Percentiles rank a stretch among this genome's conserved stretches.
phyloP scores from a whole-genome alignment of 2,113 vertebrate species.

The Perca flavescens region DNA sequence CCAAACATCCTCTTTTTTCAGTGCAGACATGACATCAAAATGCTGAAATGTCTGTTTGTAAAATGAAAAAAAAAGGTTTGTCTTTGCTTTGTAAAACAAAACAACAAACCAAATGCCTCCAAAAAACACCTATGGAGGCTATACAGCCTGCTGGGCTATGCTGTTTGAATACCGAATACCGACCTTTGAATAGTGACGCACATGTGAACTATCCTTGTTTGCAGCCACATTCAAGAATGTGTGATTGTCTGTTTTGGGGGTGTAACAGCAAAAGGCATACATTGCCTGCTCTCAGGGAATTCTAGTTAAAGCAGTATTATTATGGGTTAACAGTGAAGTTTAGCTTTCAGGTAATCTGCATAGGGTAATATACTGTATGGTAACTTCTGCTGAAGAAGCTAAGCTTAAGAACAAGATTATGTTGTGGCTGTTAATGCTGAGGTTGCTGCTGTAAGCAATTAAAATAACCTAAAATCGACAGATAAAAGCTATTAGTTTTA shows the following conservation, averaged over 20 bases:
- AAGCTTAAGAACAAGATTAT: conserved; percentile 59
- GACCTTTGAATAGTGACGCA: conserved; percentile 20
- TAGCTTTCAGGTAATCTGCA: conserved; percentile 50
- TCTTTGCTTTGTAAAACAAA: not conserved
- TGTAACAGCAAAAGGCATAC: conserved; percentile 53
- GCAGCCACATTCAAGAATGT: conserved; percentile 11
- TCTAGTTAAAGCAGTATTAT: conserved; percentile 53
- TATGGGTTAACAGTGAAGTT: conserved; percentile 51
- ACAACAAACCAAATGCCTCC: not conserved
- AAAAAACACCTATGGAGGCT: not conserved
- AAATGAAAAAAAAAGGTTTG: not conserved
- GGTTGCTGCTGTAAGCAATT: conserved; percentile 67
- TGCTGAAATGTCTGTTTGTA: not conserved
- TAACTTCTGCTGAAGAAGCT: conserved; percentile 58
- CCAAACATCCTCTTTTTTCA: not conserved
- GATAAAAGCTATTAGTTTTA: conserved; percentile 48
- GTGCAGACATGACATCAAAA: not conserved
- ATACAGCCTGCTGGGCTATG: not conserved
- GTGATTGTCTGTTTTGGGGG: conserved; percentile 45
- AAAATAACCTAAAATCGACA: conserved; percentile 50
- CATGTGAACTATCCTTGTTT: conserved; percentile 34
- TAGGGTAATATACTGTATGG: conserved; percentile 25
- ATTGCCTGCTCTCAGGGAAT: conserved; percentile 43
- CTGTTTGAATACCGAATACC: conserved; percentile 9
- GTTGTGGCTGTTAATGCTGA: conserved; percentile 47